Evolutionary conservation across 2,888 invertebrate species (phyloP).

Genomic region (Polylopha cassiicola): DNA sequence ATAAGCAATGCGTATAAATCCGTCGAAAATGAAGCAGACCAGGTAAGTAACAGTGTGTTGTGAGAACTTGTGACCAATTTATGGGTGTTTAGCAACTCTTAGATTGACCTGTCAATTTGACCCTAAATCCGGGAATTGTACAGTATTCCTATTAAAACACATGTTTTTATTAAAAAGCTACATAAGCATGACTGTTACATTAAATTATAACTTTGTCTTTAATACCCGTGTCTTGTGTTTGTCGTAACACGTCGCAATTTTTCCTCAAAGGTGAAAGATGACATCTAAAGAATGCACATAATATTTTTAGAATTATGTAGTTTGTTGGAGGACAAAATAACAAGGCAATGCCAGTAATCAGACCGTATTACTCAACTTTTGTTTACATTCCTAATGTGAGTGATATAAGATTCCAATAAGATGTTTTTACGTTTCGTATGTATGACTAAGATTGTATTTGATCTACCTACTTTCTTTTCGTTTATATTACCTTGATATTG

Average conservation of each 20-base stretch:
- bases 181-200: constrained; percentile 25
- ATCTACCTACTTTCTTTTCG: constrained; percentile 49
- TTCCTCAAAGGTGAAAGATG: constrained; percentile 51
- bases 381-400: constrained; percentile 29
- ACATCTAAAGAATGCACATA: constrained; percentile 66
- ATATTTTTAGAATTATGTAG: constrained; percentile 75
- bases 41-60: constrained; percentile 58
- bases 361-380: constrained; percentile 36
- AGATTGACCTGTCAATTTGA: constrained; percentile 68
- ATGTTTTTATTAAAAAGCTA: constrained; percentile 29
- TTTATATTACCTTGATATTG: constrained; percentile 14
- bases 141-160: constrained; percentile 43
- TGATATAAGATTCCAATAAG: constrained; percentile 35
- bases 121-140: constrained; percentile 64
- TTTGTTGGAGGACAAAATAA: constrained; percentile 66
- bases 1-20: constrained; percentile 73
- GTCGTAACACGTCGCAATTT: constrained; percentile 24
- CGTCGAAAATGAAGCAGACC: constrained; percentile 73
- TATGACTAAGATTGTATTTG: constrained; percentile 29
- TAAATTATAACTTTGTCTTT: constrained; percentile 6
- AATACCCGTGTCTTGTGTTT: constrained; percentile 17
- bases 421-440: constrained; percentile 35
- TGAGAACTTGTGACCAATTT: constrained; percentile 53
- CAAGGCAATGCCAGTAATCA: constrained; percentile 49
- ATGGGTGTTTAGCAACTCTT: constrained; percentile 68